Evolutionary conservation across 1,140 invertebrate genomes (phyloP).

Genomic region (Leptonema lineaticorne): DNA sequence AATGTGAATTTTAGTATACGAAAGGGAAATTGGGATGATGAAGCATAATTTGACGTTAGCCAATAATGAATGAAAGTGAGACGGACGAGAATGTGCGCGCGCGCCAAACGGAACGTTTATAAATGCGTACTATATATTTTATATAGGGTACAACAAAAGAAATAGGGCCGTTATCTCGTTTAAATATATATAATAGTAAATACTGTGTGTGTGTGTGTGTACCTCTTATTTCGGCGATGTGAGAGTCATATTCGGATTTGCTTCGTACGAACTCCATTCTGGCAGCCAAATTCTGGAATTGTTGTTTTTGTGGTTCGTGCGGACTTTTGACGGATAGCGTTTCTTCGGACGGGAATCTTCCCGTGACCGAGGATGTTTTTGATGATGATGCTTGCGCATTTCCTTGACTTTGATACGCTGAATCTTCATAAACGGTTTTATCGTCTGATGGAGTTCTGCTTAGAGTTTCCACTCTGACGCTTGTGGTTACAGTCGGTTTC

Average conservation of each 20-base stretch:
- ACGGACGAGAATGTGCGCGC: no score
- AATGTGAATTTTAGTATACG: no score
- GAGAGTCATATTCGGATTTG: conserved; percentile 81
- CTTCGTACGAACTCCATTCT: conserved; percentile 67
- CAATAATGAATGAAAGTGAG: no score
- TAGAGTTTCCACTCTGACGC: conserved; percentile 35
- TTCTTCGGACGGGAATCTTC: conserved; percentile 50
- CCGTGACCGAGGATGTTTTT: conserved; percentile 53
- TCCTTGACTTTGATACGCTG: conserved; percentile 59
- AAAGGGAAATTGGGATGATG: no score
- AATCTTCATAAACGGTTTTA: conserved; percentile 53
- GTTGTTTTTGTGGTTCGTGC: conserved; percentile 41
- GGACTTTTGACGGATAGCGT: conserved; percentile 46
- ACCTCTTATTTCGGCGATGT: conserved; percentile 85
- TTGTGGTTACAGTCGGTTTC: conserved; percentile 39
- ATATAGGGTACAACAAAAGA: neutral
- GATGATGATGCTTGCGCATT: conserved; percentile 51
- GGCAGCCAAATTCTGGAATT: conserved; percentile 55
- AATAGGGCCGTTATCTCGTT: neutral
- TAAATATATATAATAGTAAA: no score
- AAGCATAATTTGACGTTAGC: no score
- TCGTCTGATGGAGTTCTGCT: conserved; percentile 61
- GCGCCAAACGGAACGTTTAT: neutral
- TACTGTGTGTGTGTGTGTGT: conserved; percentile 43
- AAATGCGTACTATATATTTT: neutral